A percentile compares a stretch with the other conserved stretches of the same genome.
phyloP scores from a whole-genome alignment of 2,797 vertebrate species.

The Xerus rutilus region DNA sequence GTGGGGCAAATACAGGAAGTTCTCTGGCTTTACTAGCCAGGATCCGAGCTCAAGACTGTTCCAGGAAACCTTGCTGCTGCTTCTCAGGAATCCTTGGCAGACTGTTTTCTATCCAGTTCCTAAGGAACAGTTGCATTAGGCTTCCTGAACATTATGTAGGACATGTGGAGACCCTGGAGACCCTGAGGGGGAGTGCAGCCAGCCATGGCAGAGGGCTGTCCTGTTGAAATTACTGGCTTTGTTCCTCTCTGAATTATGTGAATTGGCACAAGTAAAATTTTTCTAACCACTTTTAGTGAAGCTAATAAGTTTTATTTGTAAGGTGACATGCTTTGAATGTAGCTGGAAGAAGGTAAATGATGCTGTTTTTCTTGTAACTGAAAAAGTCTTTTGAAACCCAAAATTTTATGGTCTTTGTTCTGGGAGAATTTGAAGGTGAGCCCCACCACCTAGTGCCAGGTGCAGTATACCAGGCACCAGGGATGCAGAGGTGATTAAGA shows the following conservation, averaged over 20 bases:
- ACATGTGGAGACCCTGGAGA: neutral
- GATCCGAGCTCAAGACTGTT: neutral
- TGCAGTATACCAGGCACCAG: neutral
- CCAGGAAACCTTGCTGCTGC: neutral
- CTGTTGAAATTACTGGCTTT: neutral
- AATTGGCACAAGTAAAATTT: neutral
- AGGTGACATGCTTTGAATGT: neutral
- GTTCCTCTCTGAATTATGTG: slow-evolving; percentile 5
- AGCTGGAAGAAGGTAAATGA: neutral
- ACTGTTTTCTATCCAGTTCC: neutral
- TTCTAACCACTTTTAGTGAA: neutral
- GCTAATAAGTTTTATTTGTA: slow-evolving; percentile 19
- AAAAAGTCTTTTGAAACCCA: neutral
- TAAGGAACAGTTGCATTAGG: neutral
- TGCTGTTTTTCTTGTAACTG: neutral
- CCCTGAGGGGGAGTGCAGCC: neutral
- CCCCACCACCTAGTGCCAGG: neutral
- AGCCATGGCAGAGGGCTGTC: neutral
- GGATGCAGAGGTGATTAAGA: neutral
- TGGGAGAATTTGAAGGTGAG: neutral
- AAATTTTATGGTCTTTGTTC: neutral
- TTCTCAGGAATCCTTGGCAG: neutral
- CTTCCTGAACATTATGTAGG: neutral
- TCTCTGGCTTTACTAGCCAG: neutral
- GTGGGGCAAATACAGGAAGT: neutral